Conservation (phyloP, 2,797 vertebrate species). For the Molossus molossus region DNA sequence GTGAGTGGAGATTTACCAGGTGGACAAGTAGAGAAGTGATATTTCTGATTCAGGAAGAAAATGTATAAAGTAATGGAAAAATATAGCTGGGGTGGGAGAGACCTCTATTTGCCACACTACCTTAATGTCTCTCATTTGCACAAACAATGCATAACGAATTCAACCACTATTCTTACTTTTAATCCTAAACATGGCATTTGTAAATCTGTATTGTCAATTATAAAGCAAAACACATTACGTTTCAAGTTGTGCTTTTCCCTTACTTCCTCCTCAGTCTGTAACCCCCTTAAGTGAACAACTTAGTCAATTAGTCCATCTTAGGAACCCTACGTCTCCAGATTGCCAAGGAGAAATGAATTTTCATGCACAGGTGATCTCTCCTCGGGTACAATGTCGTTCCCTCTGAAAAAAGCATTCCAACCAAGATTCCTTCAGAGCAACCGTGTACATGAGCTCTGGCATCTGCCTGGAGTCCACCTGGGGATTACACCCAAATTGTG, state of each 20-base stretch:
- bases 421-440: neutral
- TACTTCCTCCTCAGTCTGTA: neutral
- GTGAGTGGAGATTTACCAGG: neutral
- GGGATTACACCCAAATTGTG: neutral
- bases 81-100: neutral
- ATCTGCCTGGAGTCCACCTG: neutral
- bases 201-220: neutral
- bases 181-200: neutral
- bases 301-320: neutral
- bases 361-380: neutral
- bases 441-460: neutral
- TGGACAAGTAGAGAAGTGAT: neutral
- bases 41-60: neutral
- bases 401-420: neutral
- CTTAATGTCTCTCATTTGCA: neutral
- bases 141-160: neutral
- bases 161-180: slow-evolving; percentile 4
- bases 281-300: neutral
- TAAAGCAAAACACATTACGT: neutral
- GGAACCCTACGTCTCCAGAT: neutral
- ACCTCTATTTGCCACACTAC: neutral
- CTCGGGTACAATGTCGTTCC: neutral
- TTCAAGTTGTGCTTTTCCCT: neutral
- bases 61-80: neutral
- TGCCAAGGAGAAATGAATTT: neutral